phyloP scores from a whole-genome alignment of 2,113 vertebrate genomes.

The Neolamprologus variostigma region DNA sequence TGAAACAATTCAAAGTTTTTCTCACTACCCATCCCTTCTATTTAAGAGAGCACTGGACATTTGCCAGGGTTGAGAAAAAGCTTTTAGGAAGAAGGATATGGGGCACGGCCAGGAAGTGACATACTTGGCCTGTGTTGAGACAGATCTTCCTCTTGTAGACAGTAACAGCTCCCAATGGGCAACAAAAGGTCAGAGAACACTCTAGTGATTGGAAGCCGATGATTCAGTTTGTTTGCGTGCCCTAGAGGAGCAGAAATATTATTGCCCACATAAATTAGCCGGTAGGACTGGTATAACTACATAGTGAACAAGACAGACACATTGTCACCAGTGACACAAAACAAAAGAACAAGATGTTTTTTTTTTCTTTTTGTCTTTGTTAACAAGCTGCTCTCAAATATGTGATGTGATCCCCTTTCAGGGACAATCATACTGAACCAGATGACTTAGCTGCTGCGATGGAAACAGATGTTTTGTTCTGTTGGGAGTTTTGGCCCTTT shows the following conservation, averaged over 20 bases:
- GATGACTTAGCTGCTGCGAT: background rate
- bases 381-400: background rate
- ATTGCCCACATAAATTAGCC: background rate
- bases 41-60: background rate
- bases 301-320: background rate
- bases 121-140: constrained; percentile 36
- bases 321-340: background rate
- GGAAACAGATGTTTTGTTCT: background rate
- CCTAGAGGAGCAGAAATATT: constrained; percentile 17
- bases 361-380: background rate
- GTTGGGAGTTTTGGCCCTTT: background rate
- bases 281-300: background rate
- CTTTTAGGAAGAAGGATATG: constrained; percentile 16
- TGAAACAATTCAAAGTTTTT: background rate
- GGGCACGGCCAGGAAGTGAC: constrained; percentile 41
- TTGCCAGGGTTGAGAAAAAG: background rate
- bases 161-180: background rate
- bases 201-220: background rate
- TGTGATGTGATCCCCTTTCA: background rate
- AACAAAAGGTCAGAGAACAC: constrained; percentile 12
- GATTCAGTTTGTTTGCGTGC: constrained; percentile 30
- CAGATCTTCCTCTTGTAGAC: constrained; percentile 43
- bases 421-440: background rate
- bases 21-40: background rate
- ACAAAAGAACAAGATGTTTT: background rate